Evolutionary conservation across 2,113 vertebrate genomes (phyloP), one percentile per base, ranked within the genome.

Genomic region (Lanius collurio): DNA sequence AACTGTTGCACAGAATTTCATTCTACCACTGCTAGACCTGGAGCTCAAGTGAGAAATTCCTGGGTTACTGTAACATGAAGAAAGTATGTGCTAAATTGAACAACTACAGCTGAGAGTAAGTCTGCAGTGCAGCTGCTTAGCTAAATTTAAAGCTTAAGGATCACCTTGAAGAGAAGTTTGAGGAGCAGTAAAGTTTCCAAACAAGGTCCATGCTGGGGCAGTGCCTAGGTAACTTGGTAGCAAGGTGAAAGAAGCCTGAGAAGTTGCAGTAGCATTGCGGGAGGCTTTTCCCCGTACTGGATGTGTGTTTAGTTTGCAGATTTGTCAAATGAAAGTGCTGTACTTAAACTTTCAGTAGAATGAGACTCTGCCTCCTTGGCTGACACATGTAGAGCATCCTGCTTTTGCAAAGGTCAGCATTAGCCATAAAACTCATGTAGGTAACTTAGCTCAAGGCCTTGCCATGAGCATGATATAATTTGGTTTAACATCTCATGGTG

Each of bases 351-450:
- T 22, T 28, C 10, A n/a, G n/a, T 23, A 30, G 53, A 49, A 59
- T 24, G n/a, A 89, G 26, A 28, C 26, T 67, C 0, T 65, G 4
- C 69, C 19, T 93, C 47, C 57, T 49, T 70, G 64, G 33, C 2
- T 55, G 77, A 39, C 6, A 18, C 21, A 11, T 22, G 28, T 13
- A 33, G 68, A 71, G 35, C 16, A 63, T 76, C 57, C 11, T 57
- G 22, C 15, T 73, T 76, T 69, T n/a, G 15, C 13, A 12, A 55
- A 75, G 30, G 56, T 64, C 81, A 31, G 20, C 0, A 0, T 74
- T 77, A 67, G 52, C 71, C 6, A 0, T 41, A 35, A 50, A 74
- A 57, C 17, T n/a, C 33, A 10, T 0, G 0, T 8, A 33, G 31
- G 30, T 21, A 46, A 42, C 46, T 42, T 57, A 50, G 67, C 42